Conservation (phyloP, 2,888 invertebrate species). For the Lasioglossum villosulum region DNA sequence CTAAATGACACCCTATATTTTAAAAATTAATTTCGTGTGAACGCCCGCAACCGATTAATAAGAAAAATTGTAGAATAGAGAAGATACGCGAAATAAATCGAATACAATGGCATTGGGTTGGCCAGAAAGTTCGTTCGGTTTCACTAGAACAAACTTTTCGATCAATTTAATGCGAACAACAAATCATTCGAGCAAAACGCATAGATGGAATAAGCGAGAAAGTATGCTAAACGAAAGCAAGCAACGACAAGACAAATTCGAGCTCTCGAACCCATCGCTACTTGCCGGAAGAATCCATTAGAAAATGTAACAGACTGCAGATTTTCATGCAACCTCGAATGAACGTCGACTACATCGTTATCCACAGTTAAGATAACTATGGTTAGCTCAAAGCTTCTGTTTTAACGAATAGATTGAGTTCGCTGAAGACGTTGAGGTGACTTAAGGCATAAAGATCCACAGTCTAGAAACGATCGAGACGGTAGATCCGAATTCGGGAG, state of each 20-base stretch:
- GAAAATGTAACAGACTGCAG: not conserved
- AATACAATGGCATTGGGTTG: not conserved
- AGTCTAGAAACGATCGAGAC: not conserved
- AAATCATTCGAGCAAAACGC: not conserved
- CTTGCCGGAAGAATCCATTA: not conserved
- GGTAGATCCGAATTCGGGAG: not conserved
- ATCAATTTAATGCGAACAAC: not conserved
- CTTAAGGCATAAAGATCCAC: not conserved
- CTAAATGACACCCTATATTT: too few species aligned
- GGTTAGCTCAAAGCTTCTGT: not conserved
- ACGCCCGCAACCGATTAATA: too few species aligned
- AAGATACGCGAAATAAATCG: too few species aligned
- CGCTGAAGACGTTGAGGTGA: not conserved
- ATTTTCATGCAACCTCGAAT: not conserved
- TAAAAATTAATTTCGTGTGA: too few species aligned
- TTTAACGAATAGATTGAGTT: not conserved
- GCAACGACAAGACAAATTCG: too few species aligned
- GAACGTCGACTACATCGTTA: not conserved
- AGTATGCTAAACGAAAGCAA: not conserved
- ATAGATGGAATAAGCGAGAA: not conserved
- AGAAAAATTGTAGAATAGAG: too few species aligned
- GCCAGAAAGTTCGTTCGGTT: too few species aligned
- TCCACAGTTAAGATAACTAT: not conserved
- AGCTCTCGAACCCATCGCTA: not conserved
- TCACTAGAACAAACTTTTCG: not conserved